Base-by-base conservation (phyloP, 1,140 invertebrate species). In the Musca domestica region DNA sequence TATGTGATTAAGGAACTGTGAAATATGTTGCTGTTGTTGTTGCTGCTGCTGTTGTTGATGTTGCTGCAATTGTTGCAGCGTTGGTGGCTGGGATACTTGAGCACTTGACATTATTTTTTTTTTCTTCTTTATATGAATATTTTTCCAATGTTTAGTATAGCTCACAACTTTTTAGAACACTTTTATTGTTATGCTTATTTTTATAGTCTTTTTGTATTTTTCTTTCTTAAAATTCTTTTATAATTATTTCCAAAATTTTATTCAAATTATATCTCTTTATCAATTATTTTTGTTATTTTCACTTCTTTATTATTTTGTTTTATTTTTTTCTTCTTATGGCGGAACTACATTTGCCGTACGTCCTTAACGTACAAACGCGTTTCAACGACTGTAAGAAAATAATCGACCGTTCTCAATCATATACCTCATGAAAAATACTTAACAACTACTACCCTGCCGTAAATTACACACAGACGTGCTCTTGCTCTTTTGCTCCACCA, bases 71-170 rank as follows among this genome's bases (percentile, higher is more conserved):
- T 72, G 72, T 64, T 73, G 73, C 71, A 72, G 69, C 56, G 73
- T 73, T 63, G 77, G 76, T 69, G 75, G 77, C 69, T 79, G 77
- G 47, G 77, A 79, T 69, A 80, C 77, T 76, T 80, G 78, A 66
- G 68, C 78, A 74, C 77, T 80, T 70, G 78, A 80, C 78, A 80
- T 80, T 73, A 75, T 77, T 63, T 47, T 58, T 52, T 52, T 69
- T 52, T 64, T 63, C 20, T 65, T 64, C 61, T 65, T 25, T 64
- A n/a, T n/a, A n/a, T n/a, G n/a, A 65, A 51, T 63, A 69, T 58
- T 19, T 51, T 63, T 10, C 25, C n/a, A n/a, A n/a, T n/a, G n/a
- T n/a, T n/a, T n/a, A n/a, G n/a, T n/a, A n/a, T n/a, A n/a, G n/a
- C n/a, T n/a, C n/a, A n/a, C n/a, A n/a, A n/a, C 67, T 30, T 41